phyloP scores from a whole-genome alignment of 2,113 vertebrate species.

The Chaenogobius annularis region DNA sequence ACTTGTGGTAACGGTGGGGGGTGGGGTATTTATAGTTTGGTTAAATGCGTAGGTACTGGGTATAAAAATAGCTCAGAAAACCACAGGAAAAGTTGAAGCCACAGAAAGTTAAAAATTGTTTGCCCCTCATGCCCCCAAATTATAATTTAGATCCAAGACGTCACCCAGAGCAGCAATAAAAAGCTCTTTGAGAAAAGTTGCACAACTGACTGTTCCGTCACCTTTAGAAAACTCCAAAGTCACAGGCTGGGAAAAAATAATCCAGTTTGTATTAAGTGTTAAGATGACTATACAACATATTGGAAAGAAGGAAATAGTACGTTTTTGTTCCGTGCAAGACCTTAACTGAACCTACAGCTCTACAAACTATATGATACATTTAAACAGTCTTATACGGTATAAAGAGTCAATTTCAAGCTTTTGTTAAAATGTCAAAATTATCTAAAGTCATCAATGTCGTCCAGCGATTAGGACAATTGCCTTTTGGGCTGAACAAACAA shows the following conservation, averaged over 20 bases:
- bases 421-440: no score
- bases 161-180: conserved; percentile 61
- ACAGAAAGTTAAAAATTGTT: conserved; percentile 65
- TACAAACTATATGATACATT: no score
- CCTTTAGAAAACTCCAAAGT: conserved; percentile 24
- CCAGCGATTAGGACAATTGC: neutral
- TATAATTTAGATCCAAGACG: conserved; percentile 60
- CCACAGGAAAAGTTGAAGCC: conserved; percentile 76
- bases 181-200: conserved; percentile 57
- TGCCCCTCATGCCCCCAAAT: conserved; percentile 57
- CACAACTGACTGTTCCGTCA: conserved; percentile 37
- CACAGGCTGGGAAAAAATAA: conserved; percentile 42
- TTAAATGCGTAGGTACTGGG: conserved; percentile 70
- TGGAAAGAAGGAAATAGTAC: neutral
- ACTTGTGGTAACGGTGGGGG: neutral
- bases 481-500: neutral
- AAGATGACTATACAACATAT: conserved; percentile 4
- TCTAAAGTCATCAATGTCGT: neutral
- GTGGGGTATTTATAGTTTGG: conserved; percentile 75
- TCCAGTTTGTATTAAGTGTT: conserved; percentile 14
- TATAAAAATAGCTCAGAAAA: conserved; percentile 72
- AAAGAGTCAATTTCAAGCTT: no score
- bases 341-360: neutral
- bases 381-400: no score
- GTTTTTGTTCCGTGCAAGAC: neutral